Evolutionary conservation across 2,113 vertebrate species (phyloP).

Genomic region (Petrocephalus microphthalmus): DNA sequence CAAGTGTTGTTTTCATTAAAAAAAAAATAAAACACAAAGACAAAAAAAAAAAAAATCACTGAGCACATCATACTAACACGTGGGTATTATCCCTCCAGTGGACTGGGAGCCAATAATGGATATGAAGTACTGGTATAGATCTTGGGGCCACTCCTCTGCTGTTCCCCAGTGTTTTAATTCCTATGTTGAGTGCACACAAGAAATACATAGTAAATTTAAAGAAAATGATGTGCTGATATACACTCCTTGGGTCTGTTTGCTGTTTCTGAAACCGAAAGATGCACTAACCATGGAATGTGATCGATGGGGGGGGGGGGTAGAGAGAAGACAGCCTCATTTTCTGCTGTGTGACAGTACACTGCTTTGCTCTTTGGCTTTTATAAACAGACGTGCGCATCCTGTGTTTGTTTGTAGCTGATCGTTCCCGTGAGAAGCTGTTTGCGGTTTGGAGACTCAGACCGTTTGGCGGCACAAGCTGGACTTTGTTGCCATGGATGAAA

Average conservation of each 20-base stretch:
- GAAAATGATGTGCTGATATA: constrained; percentile 35
- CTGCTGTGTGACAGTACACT: constrained; percentile 94
- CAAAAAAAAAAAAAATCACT: neutral
- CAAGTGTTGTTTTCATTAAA: constrained; percentile 32
- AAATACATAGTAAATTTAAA: constrained; percentile 77
- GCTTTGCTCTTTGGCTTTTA: constrained; percentile 98
- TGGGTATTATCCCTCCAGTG: neutral
- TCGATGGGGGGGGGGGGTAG: constrained; percentile 61
- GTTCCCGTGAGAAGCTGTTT: constrained; percentile 93
- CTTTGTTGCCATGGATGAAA: constrained; percentile 99
- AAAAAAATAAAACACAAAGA: neutral
- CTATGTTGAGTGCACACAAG: constrained; percentile 59
- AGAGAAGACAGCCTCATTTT: constrained; percentile 86
- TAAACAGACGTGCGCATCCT: constrained; percentile 94
- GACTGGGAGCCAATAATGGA: neutral
- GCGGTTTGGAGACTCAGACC: constrained; percentile 81
- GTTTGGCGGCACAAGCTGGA: constrained; percentile 99
- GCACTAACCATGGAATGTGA: constrained; percentile 81
- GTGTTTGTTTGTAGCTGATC: constrained; percentile 97
- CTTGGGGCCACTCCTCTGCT: neutral
- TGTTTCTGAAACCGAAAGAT: constrained; percentile 41
- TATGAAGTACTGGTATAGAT: constrained; percentile 29
- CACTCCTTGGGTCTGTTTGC: constrained; percentile 42
- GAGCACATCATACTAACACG: constrained; percentile 10
- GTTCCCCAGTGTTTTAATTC: constrained; percentile 40